Evolutionary conservation across 2,888 invertebrate genomes (phyloP), one percentile per base, ranked within the genome.

Genomic region (Drosophila parthenogenetica): DNA sequence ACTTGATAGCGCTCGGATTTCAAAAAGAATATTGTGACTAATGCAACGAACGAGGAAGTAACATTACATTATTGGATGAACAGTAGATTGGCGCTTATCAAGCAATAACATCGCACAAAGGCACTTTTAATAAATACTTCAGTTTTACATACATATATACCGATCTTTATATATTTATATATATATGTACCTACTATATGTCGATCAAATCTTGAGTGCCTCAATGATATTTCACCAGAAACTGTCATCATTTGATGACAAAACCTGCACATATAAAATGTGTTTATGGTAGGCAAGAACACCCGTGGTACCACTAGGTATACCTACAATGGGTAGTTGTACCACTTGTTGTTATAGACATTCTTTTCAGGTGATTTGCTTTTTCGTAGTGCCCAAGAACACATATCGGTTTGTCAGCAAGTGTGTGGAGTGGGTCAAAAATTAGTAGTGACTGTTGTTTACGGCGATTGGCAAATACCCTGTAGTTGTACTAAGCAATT

Each of bases 51-150:
- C 14, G 32, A 8, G n/a, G 10, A 51, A 39, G 19, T 54, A 50
- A 25, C 37, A 46, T 50, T 62, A 25, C 54, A 57, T 46, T 51
- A 54, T 62, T 69, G 53, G 71, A 49, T 58, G 70, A 45, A 50
- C 54, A 35, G 22, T 2, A 19, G 35, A 32, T 50, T 14, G 43
- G 2, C 46, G 49, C 68, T 81, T 84, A 79, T 78, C 69, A 65
- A 45, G 60, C 71, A 79, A 84, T 84, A 80, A 73, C 62, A 79
- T 73, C 73, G 58, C 40, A 76, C 72, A 81, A 82, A 75, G 75
- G 62, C 50, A 46, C 16, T 53, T 13, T 13, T 29, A 54, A 54
- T 42, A 16, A 45, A 35, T 25, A 40, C 1, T 43, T 29, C 25
- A 29, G 7, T 29, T 29, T 1, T 5, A 8, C 25, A 29, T 5